phyloP scores from a whole-genome alignment of 2,888 invertebrate genomes.

The Philereme transversata region DNA sequence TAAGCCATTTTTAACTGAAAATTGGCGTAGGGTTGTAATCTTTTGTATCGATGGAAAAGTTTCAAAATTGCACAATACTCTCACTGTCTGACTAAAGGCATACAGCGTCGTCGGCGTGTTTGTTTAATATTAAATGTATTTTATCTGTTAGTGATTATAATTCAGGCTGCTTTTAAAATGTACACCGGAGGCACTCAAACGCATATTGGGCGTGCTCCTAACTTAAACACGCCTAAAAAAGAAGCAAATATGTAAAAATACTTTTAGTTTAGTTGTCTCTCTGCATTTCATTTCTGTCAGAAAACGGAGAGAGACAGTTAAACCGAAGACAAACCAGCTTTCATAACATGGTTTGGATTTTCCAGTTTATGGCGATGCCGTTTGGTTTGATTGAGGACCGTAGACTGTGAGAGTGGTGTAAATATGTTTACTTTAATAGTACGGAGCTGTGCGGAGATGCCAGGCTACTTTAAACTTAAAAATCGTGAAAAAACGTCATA shows the following conservation, averaged over 20 bases:
- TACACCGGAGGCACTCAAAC: conserved; percentile 39
- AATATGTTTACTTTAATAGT: conserved; percentile 64
- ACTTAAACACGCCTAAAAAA: background rate
- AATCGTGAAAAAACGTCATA: conserved; percentile 57
- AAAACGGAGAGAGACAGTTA: too few species aligned
- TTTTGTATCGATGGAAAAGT: conserved; percentile 77
- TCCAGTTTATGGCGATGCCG: background rate
- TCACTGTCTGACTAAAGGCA: conserved; percentile 58
- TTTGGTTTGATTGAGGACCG: conserved; percentile 11
- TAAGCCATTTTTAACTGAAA: conserved; percentile 66
- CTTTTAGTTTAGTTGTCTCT: background rate
- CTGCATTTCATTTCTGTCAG: too few species aligned
- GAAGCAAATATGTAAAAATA: background rate
- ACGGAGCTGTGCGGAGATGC: conserved; percentile 59
- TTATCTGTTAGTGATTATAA: conserved; percentile 21
- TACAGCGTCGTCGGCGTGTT: background rate
- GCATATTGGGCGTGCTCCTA: background rate
- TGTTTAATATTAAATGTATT: conserved; percentile 65
- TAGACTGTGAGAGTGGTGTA: conserved; percentile 74
- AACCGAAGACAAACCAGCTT: too few species aligned
- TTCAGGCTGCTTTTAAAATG: conserved; percentile 56
- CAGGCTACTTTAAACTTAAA: conserved; percentile 69
- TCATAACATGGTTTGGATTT: too few species aligned
- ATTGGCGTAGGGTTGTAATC: conserved; percentile 65
- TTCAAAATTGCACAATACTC: conserved; percentile 60